Percentiles rank a stretch among this genome's conserved stretches.
phyloP scores from a whole-genome alignment of 2,888 invertebrate genomes.

The Steinernema hermaphroditum region DNA sequence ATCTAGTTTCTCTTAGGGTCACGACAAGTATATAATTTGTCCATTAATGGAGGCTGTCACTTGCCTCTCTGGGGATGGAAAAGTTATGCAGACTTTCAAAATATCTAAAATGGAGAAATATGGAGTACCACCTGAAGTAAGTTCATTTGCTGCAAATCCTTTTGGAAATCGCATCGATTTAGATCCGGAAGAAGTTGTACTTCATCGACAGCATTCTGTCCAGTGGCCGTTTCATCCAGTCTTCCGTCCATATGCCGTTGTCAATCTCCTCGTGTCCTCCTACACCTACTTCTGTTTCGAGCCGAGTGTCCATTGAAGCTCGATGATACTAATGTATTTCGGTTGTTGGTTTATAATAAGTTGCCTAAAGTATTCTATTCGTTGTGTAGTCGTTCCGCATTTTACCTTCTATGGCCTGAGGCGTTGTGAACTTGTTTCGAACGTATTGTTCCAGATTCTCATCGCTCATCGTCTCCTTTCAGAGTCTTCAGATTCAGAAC shows the following conservation, averaged over 20 bases:
- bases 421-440: neutral
- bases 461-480: too few species aligned
- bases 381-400: neutral
- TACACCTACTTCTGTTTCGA: too few species aligned
- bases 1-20: constrained; percentile 72
- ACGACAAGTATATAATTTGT: constrained; percentile 95
- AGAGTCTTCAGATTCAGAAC: too few species aligned
- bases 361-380: neutral
- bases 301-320: too few species aligned
- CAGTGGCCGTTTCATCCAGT: too few species aligned
- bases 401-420: neutral
- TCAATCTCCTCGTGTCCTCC: too few species aligned
- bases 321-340: neutral
- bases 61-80: constrained; percentile 73
- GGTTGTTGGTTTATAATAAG: neutral
- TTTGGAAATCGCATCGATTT: too few species aligned
- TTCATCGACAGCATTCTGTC: too few species aligned
- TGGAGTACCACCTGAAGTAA: neutral
- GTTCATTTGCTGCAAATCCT: too few species aligned
- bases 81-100: neutral
- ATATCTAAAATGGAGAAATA: neutral
- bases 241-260: too few species aligned
- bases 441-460: too few species aligned
- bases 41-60: constrained; percentile 96
- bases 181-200: too few species aligned